These are phyloP conservation scores for Xylophagus ater DNA, from an alignment of 2,888 invertebrate genomes.

Conservation along the genomic window DNA sequence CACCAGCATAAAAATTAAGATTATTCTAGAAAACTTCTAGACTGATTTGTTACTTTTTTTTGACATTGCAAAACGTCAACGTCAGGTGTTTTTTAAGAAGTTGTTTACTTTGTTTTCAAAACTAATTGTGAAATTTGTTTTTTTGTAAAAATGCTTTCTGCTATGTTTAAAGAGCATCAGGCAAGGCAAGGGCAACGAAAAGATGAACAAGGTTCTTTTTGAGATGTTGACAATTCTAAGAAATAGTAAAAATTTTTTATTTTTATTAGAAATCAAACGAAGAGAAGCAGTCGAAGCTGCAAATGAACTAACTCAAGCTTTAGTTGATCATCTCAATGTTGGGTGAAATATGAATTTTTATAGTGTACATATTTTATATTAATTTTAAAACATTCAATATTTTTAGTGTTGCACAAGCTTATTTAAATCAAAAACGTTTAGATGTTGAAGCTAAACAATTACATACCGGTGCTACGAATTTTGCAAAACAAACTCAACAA, in stretches of 20 bases:
- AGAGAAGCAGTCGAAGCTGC: conserved; percentile 90
- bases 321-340: conserved; percentile 95
- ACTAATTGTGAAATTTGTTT: background rate
- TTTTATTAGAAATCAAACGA: conserved; percentile 69
- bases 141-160: conserved; percentile 67
- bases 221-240: background rate
- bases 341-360: conserved; percentile 50
- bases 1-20: no score
- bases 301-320: conserved; percentile 81
- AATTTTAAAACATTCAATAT: background rate
- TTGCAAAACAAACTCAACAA: conserved; percentile 92
- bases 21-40: no score
- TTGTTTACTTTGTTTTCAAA: conserved; percentile 1
- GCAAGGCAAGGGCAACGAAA: conserved; percentile 64
- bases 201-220: conserved; percentile 62
- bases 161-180: conserved; percentile 81
- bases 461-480: conserved; percentile 86
- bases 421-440: conserved; percentile 92
- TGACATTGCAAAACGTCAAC: no score
- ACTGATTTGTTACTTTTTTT: no score
- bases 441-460: conserved; percentile 95
- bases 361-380: background rate
- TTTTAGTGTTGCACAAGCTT: conserved; percentile 84
- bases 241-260: conserved; percentile 11
- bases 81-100: no score